A percentile compares a stretch with the other conserved stretches of the same genome.
phyloP scores from a whole-genome alignment of 37 sponge, comb jelly and placozoan species.

The Spongia lamella region DNA sequence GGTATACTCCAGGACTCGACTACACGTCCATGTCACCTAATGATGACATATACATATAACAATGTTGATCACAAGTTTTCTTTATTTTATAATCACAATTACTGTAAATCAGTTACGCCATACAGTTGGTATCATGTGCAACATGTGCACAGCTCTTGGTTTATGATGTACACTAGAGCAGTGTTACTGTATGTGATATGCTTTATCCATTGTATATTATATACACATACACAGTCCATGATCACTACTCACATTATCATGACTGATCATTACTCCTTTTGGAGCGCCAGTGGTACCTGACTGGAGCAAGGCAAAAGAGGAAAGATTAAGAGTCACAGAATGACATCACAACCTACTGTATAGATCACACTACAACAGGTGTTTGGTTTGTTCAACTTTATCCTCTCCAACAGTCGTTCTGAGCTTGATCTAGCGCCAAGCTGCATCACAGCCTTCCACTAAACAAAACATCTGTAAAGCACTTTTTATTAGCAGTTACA shows the following conservation, averaged over 20 bases:
- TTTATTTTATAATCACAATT: too few species aligned
- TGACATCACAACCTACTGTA: conserved; percentile 49
- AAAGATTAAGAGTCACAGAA: neutral
- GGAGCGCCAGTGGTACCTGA: conserved; percentile 17
- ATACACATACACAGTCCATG: too few species aligned
- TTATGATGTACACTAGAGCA: neutral
- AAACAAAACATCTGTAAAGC: neutral
- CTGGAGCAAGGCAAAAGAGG: too few species aligned
- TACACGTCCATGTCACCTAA: conserved; percentile 71
- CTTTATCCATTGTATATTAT: too few species aligned
- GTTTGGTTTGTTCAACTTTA: conserved; percentile 41
- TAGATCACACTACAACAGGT: conserved; percentile 80
- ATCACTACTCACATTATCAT: conserved; percentile 84
- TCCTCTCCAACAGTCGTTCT: conserved; percentile 33
- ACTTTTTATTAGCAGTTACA: neutral
- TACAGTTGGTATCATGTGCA: too few species aligned
- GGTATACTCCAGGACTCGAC: conserved; percentile 6
- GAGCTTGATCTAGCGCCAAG: conserved; percentile 19
- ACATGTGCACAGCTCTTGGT: neutral
- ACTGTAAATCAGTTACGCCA: too few species aligned
- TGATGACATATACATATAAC: neutral
- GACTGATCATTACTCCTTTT: conserved; percentile 93
- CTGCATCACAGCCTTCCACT: conserved; percentile 67
- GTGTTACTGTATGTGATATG: too few species aligned
- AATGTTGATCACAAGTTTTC: too few species aligned